phyloP scores from a whole-genome alignment of 2,797 vertebrate genomes.

The Acridotheres tristis region DNA sequence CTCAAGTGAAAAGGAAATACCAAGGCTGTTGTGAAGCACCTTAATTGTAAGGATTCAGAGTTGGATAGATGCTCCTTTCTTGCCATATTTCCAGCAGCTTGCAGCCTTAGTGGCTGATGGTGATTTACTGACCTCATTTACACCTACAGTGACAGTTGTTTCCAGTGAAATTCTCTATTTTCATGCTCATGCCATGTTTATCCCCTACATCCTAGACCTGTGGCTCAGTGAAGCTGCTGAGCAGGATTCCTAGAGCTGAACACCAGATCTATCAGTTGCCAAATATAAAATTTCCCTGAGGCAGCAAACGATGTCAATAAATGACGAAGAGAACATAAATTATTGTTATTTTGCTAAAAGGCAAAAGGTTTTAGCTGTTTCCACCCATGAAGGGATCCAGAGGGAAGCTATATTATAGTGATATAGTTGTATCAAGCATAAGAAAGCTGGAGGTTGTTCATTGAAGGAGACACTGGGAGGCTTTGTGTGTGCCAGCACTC shows the following conservation, averaged over 20 bases:
- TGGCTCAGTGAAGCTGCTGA: not conserved
- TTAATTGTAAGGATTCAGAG: not conserved
- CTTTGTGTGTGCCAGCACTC: not conserved
- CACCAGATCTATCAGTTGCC: not conserved
- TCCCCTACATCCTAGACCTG: not conserved
- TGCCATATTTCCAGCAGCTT: not conserved
- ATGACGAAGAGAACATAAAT: not conserved
- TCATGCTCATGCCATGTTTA: not conserved
- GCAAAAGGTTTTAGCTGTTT: not conserved
- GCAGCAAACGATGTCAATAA: not conserved
- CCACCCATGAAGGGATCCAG: not conserved
- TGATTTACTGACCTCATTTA: not conserved
- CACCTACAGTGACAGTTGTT: not conserved
- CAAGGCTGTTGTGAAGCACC: not conserved
- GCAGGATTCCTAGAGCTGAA: not conserved
- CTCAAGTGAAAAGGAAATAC: slow-evolving; percentile 21
- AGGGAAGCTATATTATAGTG: not conserved
- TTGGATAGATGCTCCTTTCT: not conserved
- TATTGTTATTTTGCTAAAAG: not conserved
- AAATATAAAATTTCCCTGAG: not conserved
- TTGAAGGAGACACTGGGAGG: not conserved
- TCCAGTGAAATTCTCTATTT: not conserved
- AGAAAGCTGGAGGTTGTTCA: not conserved
- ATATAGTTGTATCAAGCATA: not conserved
- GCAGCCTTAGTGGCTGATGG: not conserved